Evolutionary conservation across 2,888 invertebrate genomes (phyloP).

Genomic region (Trimorus sp.): DNA sequence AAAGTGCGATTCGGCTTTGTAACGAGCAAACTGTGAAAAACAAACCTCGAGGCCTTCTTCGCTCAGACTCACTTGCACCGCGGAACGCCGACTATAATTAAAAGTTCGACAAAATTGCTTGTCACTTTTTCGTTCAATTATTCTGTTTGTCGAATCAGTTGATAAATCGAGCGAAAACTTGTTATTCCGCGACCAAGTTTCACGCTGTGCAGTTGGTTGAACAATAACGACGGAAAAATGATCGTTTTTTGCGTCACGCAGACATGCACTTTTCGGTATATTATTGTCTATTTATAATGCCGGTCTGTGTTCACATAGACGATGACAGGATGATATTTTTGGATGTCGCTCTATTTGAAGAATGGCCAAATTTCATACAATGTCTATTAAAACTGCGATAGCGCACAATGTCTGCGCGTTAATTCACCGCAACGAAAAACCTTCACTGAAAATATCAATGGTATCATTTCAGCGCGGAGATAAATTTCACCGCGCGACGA

Average conservation of each 20-base stretch:
- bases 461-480: constrained; percentile 25
- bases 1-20: constrained; percentile 52
- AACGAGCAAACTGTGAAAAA: constrained; percentile 55
- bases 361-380: constrained; percentile 64
- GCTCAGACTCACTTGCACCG: background rate
- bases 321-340: constrained; percentile 57
- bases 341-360: constrained; percentile 63
- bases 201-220: no score
- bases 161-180: background rate
- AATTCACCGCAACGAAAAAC: constrained; percentile 36
- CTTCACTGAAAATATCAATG: constrained; percentile 55
- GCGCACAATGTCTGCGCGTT: constrained; percentile 43
- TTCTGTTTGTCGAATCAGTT: no score
- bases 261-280: constrained; percentile 32
- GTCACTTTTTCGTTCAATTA: no score
- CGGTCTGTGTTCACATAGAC: constrained; percentile 46
- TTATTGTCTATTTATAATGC: constrained; percentile 56
- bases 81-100: background rate
- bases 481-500: constrained; percentile 19
- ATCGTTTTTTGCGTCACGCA: background rate
- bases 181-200: background rate
- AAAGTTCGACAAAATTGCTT: background rate
- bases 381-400: constrained; percentile 51
- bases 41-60: constrained; percentile 27
- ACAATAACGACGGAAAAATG: background rate